A percentile compares a stretch with the other conserved stretches of the same genome.
Conservation (phyloP, 2,113 vertebrate species). For the Falco punctatus region DNA sequence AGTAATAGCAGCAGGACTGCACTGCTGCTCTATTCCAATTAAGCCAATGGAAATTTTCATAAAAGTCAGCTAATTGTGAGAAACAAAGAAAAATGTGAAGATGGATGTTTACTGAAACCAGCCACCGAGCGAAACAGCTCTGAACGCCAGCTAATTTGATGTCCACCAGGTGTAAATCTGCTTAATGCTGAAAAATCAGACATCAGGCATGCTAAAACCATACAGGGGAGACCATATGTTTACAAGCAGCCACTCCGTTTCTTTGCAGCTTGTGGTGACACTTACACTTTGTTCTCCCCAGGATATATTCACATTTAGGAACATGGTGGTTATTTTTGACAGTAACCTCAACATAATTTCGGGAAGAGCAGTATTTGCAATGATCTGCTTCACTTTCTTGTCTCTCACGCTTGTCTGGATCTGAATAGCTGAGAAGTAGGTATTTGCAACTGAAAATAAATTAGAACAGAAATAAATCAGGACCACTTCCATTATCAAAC, state of each 20-base stretch:
- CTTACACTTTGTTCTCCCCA: not conserved
- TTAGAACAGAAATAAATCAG: not conserved
- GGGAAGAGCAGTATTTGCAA: not conserved
- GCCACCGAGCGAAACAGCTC: not conserved
- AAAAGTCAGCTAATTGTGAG: not conserved
- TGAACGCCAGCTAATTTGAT: not conserved
- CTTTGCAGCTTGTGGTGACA: not conserved
- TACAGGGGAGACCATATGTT: not conserved
- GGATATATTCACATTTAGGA: not conserved
- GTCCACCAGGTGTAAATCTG: not conserved
- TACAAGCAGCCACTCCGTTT: not conserved
- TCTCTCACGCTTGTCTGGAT: not conserved
- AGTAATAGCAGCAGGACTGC: not conserved
- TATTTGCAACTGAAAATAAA: conserved; percentile 2
- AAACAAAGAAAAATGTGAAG: not conserved
- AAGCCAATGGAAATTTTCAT: not conserved
- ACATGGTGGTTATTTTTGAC: conserved; percentile 1
- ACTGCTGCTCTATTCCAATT: not conserved
- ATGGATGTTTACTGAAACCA: not conserved
- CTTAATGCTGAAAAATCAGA: not conserved
- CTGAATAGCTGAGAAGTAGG: not conserved
- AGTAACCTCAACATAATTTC: not conserved
- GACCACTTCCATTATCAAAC: not conserved
- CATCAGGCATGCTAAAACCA: not conserved
- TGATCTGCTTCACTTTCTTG: not conserved